Base-by-base conservation (phyloP, 1,140 invertebrate species). In the Cydia pomonella region DNA sequence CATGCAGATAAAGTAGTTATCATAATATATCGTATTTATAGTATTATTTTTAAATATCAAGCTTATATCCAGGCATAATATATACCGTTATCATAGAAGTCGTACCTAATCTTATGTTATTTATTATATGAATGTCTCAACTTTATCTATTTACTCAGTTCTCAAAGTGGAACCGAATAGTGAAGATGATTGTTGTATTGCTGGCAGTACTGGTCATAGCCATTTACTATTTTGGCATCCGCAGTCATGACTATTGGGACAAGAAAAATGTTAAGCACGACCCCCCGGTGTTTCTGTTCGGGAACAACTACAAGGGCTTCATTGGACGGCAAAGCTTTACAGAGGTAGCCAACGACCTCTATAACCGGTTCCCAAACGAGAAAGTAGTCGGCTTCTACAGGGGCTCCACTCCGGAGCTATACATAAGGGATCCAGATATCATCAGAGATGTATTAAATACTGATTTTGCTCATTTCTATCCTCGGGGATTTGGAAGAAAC, bases 301-400 rank as follows among this genome's bases (percentile, higher is more conserved):
- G n/a, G n/a, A n/a, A n/a, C 23, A 76, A 86, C 72, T 81, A 82
- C 16, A 59, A 38, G 33, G 86, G 82, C 75, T 10, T 82, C 1
- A 73, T 86, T 1, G 82, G 80, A 16, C 62, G 75, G 7, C 82
- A 82, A 79, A 87, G 82, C 27, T 77, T 80, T 1, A 77, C 73
- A 41, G 79, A 85, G 72, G 13, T 84, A 29, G 6, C 81, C 1
- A 59, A 21, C 5, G 80, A 91, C 64, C 16, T 92, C 0, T 92
- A 92, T 69, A 81, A 85, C n/a, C 81, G 88, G 64, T 89, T 82
- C 69, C 79, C 84, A 16, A 73, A 82, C 1, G 87, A 87, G 53
- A 87, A 84, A 79, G 85, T 87, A 9, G 83, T 88, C 53, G 93
- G 84, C 44, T 85, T 84, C 69, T 89, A 83, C 63, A 76, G 79